Percentiles rank a stretch among this genome's conserved stretches.
phyloP scores from a whole-genome alignment of 2,113 vertebrate genomes.

The Acinonyx jubatus region DNA sequence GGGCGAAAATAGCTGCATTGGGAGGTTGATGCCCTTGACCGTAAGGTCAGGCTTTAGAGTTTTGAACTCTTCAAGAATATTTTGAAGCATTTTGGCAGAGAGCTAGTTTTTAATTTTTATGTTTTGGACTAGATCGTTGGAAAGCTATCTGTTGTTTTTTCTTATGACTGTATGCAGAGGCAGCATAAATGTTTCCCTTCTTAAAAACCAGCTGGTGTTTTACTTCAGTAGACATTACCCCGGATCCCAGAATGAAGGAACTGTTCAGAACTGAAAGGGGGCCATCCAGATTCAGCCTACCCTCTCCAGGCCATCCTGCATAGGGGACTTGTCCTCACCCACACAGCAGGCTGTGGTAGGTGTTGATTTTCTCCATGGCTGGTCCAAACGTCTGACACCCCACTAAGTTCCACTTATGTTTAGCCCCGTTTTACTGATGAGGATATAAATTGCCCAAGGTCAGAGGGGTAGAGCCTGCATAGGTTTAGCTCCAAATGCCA shows the following conservation, averaged over 20 bases:
- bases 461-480: background rate
- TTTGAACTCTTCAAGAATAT: background rate
- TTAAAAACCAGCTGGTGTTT: conserved; percentile 35
- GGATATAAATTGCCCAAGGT: background rate
- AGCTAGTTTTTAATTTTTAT: background rate
- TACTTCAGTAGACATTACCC: background rate
- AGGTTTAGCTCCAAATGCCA: background rate
- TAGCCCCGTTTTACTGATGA: background rate
- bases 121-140: conserved; percentile 4
- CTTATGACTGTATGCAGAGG: background rate
- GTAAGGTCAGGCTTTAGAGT: background rate
- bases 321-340: background rate
- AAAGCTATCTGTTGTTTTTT: conserved; percentile 34
- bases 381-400: background rate
- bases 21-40: background rate
- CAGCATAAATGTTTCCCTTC: conserved; percentile 56
- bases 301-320: rapidly evolving
- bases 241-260: background rate
- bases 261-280: background rate
- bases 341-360: background rate
- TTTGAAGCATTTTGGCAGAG: conserved; percentile 43
- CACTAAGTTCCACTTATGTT: rapidly evolving
- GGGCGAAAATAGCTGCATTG: background rate
- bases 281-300: rapidly evolving
- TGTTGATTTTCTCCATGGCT: background rate